These are phyloP conservation scores for Equus quagga DNA, from an alignment of 2,113 vertebrate species.

Conservation along the genomic window DNA sequence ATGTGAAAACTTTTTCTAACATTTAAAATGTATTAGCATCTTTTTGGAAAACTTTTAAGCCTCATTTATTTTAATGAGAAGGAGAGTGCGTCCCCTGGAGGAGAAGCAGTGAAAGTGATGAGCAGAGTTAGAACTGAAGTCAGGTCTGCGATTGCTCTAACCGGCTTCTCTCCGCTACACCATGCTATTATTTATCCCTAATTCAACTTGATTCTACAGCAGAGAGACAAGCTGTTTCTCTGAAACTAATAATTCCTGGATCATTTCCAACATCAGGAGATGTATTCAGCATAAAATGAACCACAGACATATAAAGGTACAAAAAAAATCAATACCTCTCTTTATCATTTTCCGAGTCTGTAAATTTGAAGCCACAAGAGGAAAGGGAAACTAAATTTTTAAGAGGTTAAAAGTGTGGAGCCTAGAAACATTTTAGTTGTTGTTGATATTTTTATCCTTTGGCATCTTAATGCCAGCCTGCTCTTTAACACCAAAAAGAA, in stretches of 20 bases:
- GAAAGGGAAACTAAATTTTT: slow-evolving; percentile 58
- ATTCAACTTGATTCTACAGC: background rate
- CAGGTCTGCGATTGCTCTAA: background rate
- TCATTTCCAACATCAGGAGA: slow-evolving; percentile 14
- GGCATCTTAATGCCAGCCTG: background rate
- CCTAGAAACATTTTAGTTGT: slow-evolving; percentile 22
- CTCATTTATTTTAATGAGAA: background rate
- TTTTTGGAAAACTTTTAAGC: background rate
- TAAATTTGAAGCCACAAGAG: slow-evolving; percentile 50
- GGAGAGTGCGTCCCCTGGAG: background rate
- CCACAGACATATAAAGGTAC: slow-evolving; percentile 13
- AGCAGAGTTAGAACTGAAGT: background rate
- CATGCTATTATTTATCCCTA: background rate
- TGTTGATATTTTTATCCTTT: slow-evolving; percentile 54
- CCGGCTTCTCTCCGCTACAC: background rate
- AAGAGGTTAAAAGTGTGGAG: slow-evolving; percentile 27
- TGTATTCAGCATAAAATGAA: slow-evolving; percentile 53
- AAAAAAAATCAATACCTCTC: slow-evolving; percentile 58
- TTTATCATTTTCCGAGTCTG: slow-evolving; percentile 34
- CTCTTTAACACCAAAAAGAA: slow-evolving; percentile 1
- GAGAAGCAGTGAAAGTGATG: background rate
- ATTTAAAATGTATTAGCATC: background rate
- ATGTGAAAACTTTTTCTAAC: background rate
- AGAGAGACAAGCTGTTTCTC: slow-evolving; percentile 9
- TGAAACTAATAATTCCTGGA: slow-evolving; percentile 48